Evolutionary conservation across 2,113 vertebrate genomes (phyloP).

Genomic region (Scopus umbretta): DNA sequence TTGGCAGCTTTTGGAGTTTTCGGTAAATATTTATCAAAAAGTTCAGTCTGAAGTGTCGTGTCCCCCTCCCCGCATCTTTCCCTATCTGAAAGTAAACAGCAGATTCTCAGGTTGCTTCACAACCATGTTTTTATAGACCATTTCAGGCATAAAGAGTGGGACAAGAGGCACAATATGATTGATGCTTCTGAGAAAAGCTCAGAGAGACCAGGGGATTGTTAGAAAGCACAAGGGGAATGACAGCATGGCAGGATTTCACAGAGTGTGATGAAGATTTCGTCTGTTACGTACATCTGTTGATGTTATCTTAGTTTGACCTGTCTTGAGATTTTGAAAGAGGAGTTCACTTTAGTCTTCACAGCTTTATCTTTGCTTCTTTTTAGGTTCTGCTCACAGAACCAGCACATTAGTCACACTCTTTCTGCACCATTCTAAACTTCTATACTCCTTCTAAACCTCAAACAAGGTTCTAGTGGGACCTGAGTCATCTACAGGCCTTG

Average conservation of each 20-base stretch:
- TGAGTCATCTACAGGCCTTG: neutral
- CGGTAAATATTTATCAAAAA: neutral
- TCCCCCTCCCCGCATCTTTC: neutral
- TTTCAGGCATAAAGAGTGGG: neutral
- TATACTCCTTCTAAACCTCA: neutral
- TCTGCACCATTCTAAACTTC: neutral
- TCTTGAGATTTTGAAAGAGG: neutral
- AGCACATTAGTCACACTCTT: neutral
- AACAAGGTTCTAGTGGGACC: neutral
- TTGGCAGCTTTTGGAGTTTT: neutral
- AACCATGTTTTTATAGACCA: neutral
- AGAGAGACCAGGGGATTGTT: neutral
- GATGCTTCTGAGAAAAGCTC: neutral
- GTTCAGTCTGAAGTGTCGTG: neutral
- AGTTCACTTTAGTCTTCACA: neutral
- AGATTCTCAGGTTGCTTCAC: neutral
- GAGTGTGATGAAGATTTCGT: accelerated
- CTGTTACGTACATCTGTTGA: neutral
- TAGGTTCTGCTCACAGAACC: neutral
- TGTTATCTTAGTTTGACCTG: neutral
- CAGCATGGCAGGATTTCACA: neutral
- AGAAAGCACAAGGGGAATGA: neutral
- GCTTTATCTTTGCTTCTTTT: neutral
- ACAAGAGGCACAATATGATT: neutral
- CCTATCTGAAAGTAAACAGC: neutral